Base-by-base conservation (phyloP, 2,888 invertebrate species). In the Phortica okadai region DNA sequence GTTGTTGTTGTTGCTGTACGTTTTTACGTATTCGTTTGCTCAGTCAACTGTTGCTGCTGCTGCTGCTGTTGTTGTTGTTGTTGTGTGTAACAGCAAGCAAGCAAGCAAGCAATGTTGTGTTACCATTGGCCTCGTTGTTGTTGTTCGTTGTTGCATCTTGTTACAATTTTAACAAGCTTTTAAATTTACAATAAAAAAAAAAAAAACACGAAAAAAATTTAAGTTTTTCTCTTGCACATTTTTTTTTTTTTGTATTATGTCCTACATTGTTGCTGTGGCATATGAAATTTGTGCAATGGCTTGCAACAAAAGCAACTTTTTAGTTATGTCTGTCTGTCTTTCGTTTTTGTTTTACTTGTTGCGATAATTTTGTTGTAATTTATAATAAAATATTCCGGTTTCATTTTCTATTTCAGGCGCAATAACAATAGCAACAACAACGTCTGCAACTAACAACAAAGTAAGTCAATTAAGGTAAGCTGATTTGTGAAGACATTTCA, bases 51-150 rank as follows among this genome's bases (percentile, higher is more conserved):
- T 67, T 64, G 33, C n/a, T n/a, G 42, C 14, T 6, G 25, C 16
- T 67, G 21, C 42, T 21, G 59, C 21, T 45, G 64, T 66, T 41
- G 33, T 73, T 62, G 73, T 62, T 42, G 25, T 74, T 59, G 54
- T 66, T 66, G 11, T 79, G 8, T 50, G 50, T 50, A 50, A 11
- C 14, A 14, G 8, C 14, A 33, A 33, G 33, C 33, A 33, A 33
- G 33, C 33, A 33, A 33, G 33, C 33, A 33, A 33, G 33, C 33
- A 33, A 33, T 33, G 33, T 33, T 33, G 33, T 54, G 54, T 54
- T 54, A 14, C 54, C n/a, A 54, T 54, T 54, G n/a, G 10, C n/a
- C 10, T 54, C n/a, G 54, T 54, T 54, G 54, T n/a, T 54, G 11
- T 54, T 10, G 2, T 6, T 54, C 6, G 54, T n/a, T 54, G 11